Evolutionary conservation across 1,140 invertebrate genomes (phyloP).

Genomic region (Tetramorium simillimum): DNA sequence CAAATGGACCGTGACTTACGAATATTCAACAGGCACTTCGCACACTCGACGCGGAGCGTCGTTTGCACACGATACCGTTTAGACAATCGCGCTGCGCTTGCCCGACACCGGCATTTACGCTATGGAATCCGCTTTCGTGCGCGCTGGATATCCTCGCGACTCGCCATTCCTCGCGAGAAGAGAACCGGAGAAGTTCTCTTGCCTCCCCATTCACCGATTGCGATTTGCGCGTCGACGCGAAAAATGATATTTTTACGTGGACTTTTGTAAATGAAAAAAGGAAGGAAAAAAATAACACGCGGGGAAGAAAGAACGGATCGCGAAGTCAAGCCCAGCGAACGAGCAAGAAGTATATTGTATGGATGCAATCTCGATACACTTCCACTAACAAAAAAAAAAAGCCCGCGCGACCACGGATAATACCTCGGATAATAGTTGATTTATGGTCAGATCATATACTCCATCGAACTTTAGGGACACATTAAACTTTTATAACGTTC

Average conservation of each 20-base stretch:
- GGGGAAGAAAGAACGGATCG: neutral
- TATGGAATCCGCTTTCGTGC: conserved; percentile 17
- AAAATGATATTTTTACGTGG: conserved; percentile 32
- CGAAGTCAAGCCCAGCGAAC: conserved; percentile 5
- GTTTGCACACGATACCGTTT: conserved; percentile 34
- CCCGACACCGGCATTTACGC: conserved; percentile 28
- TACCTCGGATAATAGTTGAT: conserved; percentile 72
- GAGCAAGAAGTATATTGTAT: conserved; percentile 29
- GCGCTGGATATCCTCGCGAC: conserved; percentile 16
- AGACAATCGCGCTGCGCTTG: conserved; percentile 21
- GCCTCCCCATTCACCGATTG: neutral
- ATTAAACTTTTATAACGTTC: conserved; percentile 80
- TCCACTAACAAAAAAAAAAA: conserved; percentile 31
- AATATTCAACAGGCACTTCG: conserved; percentile 64
- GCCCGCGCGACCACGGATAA: conserved; percentile 54
- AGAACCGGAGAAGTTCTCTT: neutral
- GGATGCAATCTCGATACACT: conserved; percentile 45
- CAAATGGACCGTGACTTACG: conserved; percentile 64
- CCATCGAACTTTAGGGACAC: conserved; percentile 80
- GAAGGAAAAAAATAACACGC: neutral
- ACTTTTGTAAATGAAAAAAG: conserved; percentile 23
- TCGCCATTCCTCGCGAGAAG: neutral
- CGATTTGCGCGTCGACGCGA: neutral
- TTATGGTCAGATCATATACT: conserved; percentile 79
- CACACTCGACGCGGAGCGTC: neutral